These are phyloP conservation scores for Mycalesis mineus DNA, from an alignment of 2,888 invertebrate genomes.

Conservation along the genomic window DNA sequence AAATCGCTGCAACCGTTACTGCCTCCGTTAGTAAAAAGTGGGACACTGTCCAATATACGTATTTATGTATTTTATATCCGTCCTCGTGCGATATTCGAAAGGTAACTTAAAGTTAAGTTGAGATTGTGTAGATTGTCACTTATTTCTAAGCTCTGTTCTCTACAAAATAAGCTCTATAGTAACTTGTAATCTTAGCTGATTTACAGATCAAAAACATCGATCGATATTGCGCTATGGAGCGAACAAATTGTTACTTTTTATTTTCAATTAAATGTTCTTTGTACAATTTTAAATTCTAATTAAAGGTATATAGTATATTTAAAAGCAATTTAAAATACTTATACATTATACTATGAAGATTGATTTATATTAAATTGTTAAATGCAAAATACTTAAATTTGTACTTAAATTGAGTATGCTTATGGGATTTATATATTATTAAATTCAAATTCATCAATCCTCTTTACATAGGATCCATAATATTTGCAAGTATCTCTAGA, in stretches of 20 bases:
- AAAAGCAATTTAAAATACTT: too few species aligned
- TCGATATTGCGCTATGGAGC: not conserved
- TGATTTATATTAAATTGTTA: too few species aligned
- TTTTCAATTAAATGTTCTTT: too few species aligned
- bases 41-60: constrained; percentile 2
- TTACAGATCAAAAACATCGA: not conserved
- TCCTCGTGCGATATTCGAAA: constrained; percentile 8
- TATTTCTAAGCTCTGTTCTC: not conserved
- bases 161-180: not conserved
- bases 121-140: not conserved
- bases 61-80: constrained; percentile 2
- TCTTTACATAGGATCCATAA: too few species aligned
- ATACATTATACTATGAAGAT: too few species aligned
- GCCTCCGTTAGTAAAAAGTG: not conserved
- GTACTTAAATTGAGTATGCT: too few species aligned
- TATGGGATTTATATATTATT: too few species aligned
- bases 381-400: too few species aligned
- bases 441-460: too few species aligned
- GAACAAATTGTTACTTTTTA: not conserved
- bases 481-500: too few species aligned
- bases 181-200: not conserved
- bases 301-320: too few species aligned
- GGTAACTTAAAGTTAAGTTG: not conserved
- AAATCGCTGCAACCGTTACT: not conserved
- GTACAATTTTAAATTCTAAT: too few species aligned